These are phyloP conservation scores for Reticulitermes speratus DNA, from an alignment of 1,140 invertebrate genomes.

Conservation along the genomic window DNA sequence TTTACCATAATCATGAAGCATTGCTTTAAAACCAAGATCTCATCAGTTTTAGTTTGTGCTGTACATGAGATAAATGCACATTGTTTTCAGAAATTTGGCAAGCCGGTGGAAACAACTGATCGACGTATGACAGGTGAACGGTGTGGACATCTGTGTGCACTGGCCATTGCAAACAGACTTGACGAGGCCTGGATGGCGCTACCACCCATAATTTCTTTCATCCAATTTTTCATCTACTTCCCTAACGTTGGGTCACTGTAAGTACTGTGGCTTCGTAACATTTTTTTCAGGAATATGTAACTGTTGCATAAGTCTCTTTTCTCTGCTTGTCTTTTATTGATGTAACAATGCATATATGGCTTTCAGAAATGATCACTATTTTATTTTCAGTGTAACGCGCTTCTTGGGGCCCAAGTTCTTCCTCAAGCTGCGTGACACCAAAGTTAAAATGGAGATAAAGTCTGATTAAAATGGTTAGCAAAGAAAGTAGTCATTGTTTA, in stretches of 20 bases:
- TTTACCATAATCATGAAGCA: too few species aligned
- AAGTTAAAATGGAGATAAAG: slow-evolving; percentile 39
- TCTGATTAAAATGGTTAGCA: not conserved
- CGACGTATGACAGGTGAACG: slow-evolving; percentile 66
- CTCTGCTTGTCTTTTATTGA: too few species aligned
- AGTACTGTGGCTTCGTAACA: slow-evolving; percentile 38
- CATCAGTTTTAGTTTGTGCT: too few species aligned
- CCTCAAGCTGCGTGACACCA: slow-evolving; percentile 45
- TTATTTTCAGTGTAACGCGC: slow-evolving; percentile 44
- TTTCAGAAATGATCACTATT: too few species aligned
- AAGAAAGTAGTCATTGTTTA: slow-evolving; percentile 28
- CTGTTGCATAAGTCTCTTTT: too few species aligned
- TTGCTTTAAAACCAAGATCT: too few species aligned
- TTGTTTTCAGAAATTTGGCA: slow-evolving; percentile 55
- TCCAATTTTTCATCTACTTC: slow-evolving; percentile 62
- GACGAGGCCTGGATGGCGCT: slow-evolving; percentile 75
- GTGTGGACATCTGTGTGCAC: slow-evolving; percentile 69
- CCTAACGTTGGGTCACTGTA: slow-evolving; percentile 61
- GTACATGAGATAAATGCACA: too few species aligned
- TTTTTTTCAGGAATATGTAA: too few species aligned
- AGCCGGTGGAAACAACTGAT: slow-evolving; percentile 50
- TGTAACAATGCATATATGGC: too few species aligned
- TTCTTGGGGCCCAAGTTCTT: slow-evolving; percentile 46
- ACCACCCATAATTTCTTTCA: slow-evolving; percentile 62
- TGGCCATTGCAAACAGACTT: slow-evolving; percentile 76